phyloP scores from a whole-genome alignment of 2,113 vertebrate species.

The Lutjanus erythropterus region DNA sequence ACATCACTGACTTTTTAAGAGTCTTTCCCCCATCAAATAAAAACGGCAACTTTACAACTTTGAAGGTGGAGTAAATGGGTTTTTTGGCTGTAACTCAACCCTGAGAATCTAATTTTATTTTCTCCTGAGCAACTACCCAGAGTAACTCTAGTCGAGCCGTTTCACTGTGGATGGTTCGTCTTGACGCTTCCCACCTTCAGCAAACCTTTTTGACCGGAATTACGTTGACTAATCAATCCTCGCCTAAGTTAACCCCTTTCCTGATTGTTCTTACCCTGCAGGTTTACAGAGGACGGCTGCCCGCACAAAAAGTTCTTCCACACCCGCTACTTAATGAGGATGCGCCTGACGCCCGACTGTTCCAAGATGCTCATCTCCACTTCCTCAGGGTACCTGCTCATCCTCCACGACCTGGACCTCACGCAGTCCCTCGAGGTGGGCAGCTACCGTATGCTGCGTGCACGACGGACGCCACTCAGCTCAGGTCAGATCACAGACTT shows the following conservation, averaged over 20 bases:
- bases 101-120: not conserved
- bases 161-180: not conserved
- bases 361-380: slow-evolving; percentile 99
- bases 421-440: slow-evolving; percentile 98
- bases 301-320: slow-evolving; percentile 99
- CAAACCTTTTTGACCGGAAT: not conserved
- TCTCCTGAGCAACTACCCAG: not conserved
- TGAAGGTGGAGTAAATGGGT: not conserved
- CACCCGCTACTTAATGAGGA: slow-evolving; percentile 98
- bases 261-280: slow-evolving; percentile 62
- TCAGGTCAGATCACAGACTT: slow-evolving; percentile 86
- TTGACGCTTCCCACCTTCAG: not conserved
- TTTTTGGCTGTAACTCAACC: not conserved
- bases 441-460: slow-evolving; percentile 95
- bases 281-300: slow-evolving; percentile 98
- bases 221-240: too few relatives aligned
- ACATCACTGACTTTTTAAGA: not conserved
- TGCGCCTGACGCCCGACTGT: slow-evolving; percentile 98
- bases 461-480: slow-evolving; percentile 91
- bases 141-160: not conserved
- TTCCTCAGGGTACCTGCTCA: slow-evolving; percentile 97
- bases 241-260: too few relatives aligned
- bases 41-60: not conserved
- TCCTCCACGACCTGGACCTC: slow-evolving; percentile 97
- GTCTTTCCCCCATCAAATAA: not conserved